These are phyloP conservation scores for Drosophila leonis DNA, from an alignment of 2,888 invertebrate genomes.

Conservation along the genomic window DNA sequence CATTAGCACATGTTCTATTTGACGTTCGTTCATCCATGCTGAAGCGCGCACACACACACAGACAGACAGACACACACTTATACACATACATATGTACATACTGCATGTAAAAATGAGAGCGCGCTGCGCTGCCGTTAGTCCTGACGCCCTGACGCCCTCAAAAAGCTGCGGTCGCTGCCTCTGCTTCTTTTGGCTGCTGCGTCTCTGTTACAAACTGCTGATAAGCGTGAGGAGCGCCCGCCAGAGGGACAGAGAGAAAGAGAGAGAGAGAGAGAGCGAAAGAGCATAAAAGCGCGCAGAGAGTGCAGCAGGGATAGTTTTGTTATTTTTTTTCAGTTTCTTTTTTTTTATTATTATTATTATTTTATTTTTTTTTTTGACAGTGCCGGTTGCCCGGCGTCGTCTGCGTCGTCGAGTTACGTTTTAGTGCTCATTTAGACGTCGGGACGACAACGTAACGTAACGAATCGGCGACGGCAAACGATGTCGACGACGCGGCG, in stretches of 20 bases:
- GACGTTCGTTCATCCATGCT: conserved; percentile 76
- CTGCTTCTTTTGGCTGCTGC: conserved; percentile 61
- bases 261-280: neutral
- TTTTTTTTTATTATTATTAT: conserved; percentile 12
- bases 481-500: conserved; percentile 53
- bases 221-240: conserved; percentile 23
- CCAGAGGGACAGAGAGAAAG: conserved; percentile 16
- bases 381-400: conserved; percentile 65
- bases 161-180: conserved; percentile 28
- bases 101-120: conserved; percentile 19
- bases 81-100: neutral
- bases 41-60: conserved; percentile 40
- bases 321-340: conserved; percentile 7
- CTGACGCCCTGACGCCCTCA: conserved; percentile 21
- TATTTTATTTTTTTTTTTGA: conserved; percentile 22
- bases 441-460: conserved; percentile 71
- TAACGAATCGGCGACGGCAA: conserved; percentile 40
- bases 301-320: conserved; percentile 49
- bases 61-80: conserved; percentile 11
- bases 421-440: conserved; percentile 82
- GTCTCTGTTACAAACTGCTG: conserved; percentile 66
- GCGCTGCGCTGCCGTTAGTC: conserved; percentile 22
- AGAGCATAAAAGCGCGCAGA: conserved; percentile 2
- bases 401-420: conserved; percentile 50
- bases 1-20: conserved; percentile 79